These are phyloP conservation scores for Drosophila ercepeae DNA, from an alignment of 1,140 invertebrate genomes.

Conservation along the genomic window DNA sequence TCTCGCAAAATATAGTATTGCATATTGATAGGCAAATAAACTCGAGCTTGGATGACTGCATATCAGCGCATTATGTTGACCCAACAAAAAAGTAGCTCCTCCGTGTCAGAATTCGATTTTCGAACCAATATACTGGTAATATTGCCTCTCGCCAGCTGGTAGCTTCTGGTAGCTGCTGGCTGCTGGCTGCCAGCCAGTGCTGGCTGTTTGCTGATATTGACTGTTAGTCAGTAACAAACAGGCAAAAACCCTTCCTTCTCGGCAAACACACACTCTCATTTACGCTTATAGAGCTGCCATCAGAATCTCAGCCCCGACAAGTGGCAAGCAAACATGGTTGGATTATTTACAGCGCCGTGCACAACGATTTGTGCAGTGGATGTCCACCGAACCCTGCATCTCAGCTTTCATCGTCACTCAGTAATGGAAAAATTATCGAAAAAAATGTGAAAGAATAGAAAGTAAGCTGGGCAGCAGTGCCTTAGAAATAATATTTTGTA, in stretches of 20 bases:
- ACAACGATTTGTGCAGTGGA: slow-evolving; percentile 66
- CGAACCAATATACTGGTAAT: slow-evolving; percentile 54
- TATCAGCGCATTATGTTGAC: slow-evolving; percentile 25
- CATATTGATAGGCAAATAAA: slow-evolving; percentile 27
- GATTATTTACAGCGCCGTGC: slow-evolving; percentile 77
- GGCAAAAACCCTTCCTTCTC: not conserved
- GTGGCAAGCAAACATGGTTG: slow-evolving; percentile 70
- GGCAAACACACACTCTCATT: slow-evolving; percentile 16
- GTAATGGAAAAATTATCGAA: slow-evolving; percentile 4
- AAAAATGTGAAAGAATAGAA: slow-evolving; percentile 13
- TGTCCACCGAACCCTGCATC: not conserved
- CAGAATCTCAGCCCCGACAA: slow-evolving; percentile 33
- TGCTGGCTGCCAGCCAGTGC: slow-evolving; percentile 12
- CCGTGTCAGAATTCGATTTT: slow-evolving; percentile 47
- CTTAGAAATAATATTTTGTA: slow-evolving; percentile 55
- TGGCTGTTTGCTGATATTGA: slow-evolving; percentile 31
- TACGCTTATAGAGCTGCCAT: slow-evolving; percentile 31
- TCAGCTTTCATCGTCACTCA: not conserved
- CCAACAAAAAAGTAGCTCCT: not conserved
- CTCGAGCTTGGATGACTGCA: slow-evolving; percentile 20
- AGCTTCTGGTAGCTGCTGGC: slow-evolving; percentile 10
- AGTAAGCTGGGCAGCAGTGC: slow-evolving; percentile 54
- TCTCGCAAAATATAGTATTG: too few relatives aligned
- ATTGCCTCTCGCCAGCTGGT: slow-evolving; percentile 48
- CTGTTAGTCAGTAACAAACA: slow-evolving; percentile 34